Base-by-base conservation (phyloP, 2,113 vertebrate genomes). In the Clarias batrachus region DNA sequence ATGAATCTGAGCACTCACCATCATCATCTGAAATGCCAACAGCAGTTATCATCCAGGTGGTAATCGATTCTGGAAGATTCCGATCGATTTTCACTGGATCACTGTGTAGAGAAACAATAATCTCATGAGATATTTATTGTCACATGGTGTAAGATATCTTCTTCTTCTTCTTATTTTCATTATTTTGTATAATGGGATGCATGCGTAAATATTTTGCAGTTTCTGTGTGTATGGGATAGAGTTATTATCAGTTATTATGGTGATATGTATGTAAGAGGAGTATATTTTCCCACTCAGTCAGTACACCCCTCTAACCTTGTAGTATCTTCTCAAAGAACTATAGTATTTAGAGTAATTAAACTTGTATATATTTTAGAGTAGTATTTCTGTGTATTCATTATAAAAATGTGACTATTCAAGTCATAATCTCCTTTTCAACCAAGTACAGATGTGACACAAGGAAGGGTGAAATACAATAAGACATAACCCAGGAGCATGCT, bases 41-140 rank as follows among this genome's bases (percentile, higher is more conserved):
- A 0, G 96, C 97, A 88, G 95, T 93, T 2, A 99, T 91, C 90
- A 97, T 94, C 97, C 97, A 98, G 0, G 96, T 97, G 73, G 97
- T 97, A 91, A 98, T 97, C 59, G 96, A 96, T 68, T 97, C 97
- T 89, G 94, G 95, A 86, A 99, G 87, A 2, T 23, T 91, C 1
- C 3, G 6, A 3, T 77, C 81, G 48, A 88, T 91, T 25, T 85
- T n/a, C 2, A 48, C 48, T 8, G 48, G 0, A 5, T 9, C 23
- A 82, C 81, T 82, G 81, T 27, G 13, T 19, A 54, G 8, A 82
- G 16, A 68, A 82, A 81, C 59, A 62, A 16, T 21, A 48, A 33
- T 41, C 17, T 19, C 56, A 23, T 27, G 12, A 52, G 9, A 71
- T 54, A 10, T 76, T 25, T 12, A 52, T 41, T 41, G 41, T 1